A percentile compares a stretch with the other conserved stretches of the same genome.
Conservation (phyloP, 2,113 vertebrate genomes). For the Oreotragus oreotragus region DNA sequence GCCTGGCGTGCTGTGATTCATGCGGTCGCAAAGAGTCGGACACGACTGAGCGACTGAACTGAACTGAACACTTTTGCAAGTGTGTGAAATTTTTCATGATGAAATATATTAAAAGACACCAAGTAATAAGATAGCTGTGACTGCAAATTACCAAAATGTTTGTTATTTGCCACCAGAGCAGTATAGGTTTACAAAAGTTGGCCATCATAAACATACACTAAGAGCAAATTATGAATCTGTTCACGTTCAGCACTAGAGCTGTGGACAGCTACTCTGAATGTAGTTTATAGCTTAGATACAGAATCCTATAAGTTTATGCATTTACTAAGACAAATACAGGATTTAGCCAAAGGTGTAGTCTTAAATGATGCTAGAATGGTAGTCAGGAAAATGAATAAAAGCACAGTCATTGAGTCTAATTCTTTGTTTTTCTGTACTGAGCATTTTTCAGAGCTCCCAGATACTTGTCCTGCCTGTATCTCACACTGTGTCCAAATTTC, state of each 20-base stretch:
- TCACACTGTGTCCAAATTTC: neutral
- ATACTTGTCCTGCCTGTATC: neutral
- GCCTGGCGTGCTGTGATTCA: no score
- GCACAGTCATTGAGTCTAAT: neutral
- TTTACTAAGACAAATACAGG: neutral
- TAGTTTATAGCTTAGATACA: neutral
- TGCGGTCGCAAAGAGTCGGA: no score
- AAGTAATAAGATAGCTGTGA: neutral
- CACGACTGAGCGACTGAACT: no score
- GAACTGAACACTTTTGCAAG: neutral
- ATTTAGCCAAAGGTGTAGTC: neutral
- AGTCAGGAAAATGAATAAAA: neutral
- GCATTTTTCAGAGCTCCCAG: neutral
- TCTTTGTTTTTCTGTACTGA: neutral
- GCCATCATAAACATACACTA: neutral
- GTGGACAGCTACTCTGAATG: neutral
- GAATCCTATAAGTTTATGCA: neutral
- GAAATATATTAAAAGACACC: neutral
- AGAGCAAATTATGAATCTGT: conserved; percentile 7
- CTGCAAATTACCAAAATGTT: neutral
- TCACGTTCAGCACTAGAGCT: conserved; percentile 12
- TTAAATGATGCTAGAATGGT: neutral
- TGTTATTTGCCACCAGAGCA: neutral
- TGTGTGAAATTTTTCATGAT: neutral
- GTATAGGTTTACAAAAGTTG: neutral